A percentile compares a stretch with the other conserved stretches of the same genome.
These are phyloP conservation scores for Anarsia innoxiella DNA, from an alignment of 2,888 invertebrate genomes.

Conservation along the genomic window DNA sequence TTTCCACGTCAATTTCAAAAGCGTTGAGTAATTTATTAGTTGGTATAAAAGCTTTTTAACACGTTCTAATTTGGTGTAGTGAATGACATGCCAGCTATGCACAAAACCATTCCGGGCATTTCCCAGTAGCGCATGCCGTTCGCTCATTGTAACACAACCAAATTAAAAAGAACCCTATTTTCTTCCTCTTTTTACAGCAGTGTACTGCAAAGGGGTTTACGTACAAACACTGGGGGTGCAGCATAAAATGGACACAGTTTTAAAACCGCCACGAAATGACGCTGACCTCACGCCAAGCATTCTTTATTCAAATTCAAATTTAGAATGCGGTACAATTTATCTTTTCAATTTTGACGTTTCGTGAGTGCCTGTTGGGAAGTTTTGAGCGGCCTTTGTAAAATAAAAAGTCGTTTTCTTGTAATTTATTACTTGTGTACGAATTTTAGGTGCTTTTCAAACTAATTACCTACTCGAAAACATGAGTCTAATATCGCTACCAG, in stretches of 20 bases:
- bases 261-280: slow-evolving; percentile 21
- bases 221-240: slow-evolving; percentile 16
- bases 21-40: slow-evolving; percentile 1
- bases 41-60: slow-evolving; percentile 7
- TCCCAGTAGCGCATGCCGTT: slow-evolving; percentile 19
- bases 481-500: too few relatives aligned
- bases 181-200: slow-evolving; percentile 12
- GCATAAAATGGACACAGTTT: slow-evolving; percentile 15
- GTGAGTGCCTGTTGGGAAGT: slow-evolving; percentile 11
- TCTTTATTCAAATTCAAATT: slow-evolving; percentile 25
- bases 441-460: too few relatives aligned
- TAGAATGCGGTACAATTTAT: slow-evolving; percentile 22
- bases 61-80: slow-evolving; percentile 20
- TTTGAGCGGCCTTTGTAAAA: slow-evolving; percentile 4
- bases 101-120: slow-evolving; percentile 23
- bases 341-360: slow-evolving; percentile 22
- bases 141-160: slow-evolving; percentile 20
- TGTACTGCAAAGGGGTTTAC: slow-evolving; percentile 12
- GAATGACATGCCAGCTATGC: slow-evolving; percentile 22
- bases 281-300: slow-evolving; percentile 24
- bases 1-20: neutral
- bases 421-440: slow-evolving; percentile 1
- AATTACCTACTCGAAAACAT: too few relatives aligned
- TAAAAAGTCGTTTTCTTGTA: neutral
- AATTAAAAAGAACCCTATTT: slow-evolving; percentile 14